phyloP scores from a whole-genome alignment of 92 coral and sea anemone species.

The Zoanthus sociatus region DNA sequence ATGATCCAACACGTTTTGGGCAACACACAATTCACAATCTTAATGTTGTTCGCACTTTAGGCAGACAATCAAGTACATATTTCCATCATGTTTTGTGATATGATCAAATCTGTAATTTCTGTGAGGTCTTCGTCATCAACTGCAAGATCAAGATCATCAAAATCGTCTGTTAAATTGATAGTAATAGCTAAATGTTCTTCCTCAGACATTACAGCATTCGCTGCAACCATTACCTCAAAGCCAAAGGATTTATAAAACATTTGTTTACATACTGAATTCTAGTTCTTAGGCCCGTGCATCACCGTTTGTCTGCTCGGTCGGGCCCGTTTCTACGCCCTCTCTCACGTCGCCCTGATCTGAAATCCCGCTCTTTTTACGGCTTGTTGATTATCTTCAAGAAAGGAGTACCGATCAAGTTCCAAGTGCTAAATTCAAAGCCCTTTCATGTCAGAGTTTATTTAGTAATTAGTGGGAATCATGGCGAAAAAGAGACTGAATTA shows the following conservation, averaged over 20 bases:
- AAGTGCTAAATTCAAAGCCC: slow-evolving; percentile 6
- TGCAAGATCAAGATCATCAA: not conserved
- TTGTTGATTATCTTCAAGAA: slow-evolving; percentile 27
- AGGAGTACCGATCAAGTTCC: slow-evolving; percentile 7
- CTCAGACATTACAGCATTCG: not conserved
- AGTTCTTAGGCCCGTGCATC: too few species aligned
- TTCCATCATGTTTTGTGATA: not conserved
- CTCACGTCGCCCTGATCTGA: not conserved
- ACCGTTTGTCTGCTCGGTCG: too few species aligned
- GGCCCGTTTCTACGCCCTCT: too few species aligned
- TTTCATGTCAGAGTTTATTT: slow-evolving; percentile 4
- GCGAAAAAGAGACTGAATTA: slow-evolving; percentile 12
- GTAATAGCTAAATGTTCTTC: slow-evolving; percentile 20
- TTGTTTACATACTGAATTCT: too few species aligned
- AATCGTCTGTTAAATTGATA: not conserved
- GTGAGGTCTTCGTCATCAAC: slow-evolving; percentile 16
- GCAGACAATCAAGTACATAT: not conserved
- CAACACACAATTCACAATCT: not conserved
- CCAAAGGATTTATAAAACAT: not conserved
- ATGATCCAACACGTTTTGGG: not conserved
- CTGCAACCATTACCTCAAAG: too few species aligned
- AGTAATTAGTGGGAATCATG: not conserved
- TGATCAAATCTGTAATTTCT: slow-evolving; percentile 10
- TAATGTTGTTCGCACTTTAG: not conserved
- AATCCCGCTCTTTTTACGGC: slow-evolving; percentile 46